Conservation (phyloP, 2,113 vertebrate species). For the Salvelinus namaycush region DNA sequence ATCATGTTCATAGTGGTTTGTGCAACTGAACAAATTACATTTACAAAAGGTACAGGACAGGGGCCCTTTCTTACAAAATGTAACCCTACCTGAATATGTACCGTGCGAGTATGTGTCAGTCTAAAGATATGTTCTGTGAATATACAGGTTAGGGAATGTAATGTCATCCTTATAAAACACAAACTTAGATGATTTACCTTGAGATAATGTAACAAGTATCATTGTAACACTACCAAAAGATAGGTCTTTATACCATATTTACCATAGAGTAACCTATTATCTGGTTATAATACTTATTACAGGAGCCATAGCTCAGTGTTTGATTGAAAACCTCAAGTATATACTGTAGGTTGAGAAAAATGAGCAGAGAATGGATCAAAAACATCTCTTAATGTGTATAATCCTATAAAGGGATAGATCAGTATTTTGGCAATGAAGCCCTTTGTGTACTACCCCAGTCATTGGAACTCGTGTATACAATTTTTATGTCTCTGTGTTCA, state of each 20-base stretch:
- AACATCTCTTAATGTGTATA: too few species aligned
- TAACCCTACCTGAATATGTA: conserved; percentile 6
- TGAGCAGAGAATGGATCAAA: neutral
- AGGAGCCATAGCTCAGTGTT: neutral
- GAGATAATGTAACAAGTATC: conserved; percentile 1
- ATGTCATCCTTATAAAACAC: neutral
- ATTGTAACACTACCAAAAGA: conserved; percentile 3
- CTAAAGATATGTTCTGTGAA: conserved; percentile 5
- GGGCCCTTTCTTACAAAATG: conserved; percentile 9
- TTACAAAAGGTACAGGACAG: conserved; percentile 2
- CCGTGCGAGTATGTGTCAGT: neutral
- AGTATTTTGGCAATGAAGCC: too few species aligned
- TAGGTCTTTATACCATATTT: neutral
- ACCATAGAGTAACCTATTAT: neutral
- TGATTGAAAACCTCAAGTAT: neutral
- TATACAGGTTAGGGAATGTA: neutral
- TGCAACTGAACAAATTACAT: conserved; percentile 37
- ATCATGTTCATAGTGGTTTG: conserved; percentile 20
- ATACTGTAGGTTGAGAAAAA: neutral
- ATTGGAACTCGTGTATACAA: too few species aligned
- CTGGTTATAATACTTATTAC: neutral
- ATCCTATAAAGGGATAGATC: too few species aligned
- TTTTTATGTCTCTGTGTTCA: too few species aligned
- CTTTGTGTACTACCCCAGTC: too few species aligned
- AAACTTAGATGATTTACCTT: neutral